Evolutionary conservation across 2,797 vertebrate species (phyloP).

Genomic region (Babyrousa celebensis): DNA sequence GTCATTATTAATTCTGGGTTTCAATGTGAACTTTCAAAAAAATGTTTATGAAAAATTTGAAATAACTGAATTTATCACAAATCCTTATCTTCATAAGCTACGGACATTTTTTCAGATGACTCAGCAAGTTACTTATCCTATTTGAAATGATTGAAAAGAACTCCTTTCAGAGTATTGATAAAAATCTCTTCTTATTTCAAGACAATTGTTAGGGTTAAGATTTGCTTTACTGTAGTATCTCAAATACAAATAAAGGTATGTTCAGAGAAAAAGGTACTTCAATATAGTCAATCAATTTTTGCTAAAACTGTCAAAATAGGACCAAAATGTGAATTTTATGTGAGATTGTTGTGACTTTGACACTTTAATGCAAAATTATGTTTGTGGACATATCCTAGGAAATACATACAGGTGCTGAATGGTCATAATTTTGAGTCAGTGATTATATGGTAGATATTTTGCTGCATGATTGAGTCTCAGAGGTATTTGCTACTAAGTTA

Average conservation of each 20-base stretch:
- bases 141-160: neutral
- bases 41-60: neutral
- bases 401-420: neutral
- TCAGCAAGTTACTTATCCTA: neutral
- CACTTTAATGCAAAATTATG: slow-evolving; percentile 42
- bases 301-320: slow-evolving; percentile 61
- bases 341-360: slow-evolving; percentile 22
- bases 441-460: neutral
- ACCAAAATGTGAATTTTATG: slow-evolving; percentile 8
- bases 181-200: neutral
- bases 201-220: neutral
- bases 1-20: neutral
- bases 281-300: neutral
- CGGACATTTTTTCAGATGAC: neutral
- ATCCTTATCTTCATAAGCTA: neutral
- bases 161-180: neutral
- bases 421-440: neutral
- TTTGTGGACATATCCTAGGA: slow-evolving; percentile 46
- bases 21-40: neutral
- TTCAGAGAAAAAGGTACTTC: neutral
- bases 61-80: neutral
- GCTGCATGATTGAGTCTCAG: neutral
- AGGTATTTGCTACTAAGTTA: neutral
- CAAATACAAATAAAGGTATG: neutral
- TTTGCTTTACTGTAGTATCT: neutral